Evolutionary conservation across 2,888 invertebrate species (phyloP), one percentile per base, ranked within the genome.

Genomic region (Amphipyra tragopoginis): DNA sequence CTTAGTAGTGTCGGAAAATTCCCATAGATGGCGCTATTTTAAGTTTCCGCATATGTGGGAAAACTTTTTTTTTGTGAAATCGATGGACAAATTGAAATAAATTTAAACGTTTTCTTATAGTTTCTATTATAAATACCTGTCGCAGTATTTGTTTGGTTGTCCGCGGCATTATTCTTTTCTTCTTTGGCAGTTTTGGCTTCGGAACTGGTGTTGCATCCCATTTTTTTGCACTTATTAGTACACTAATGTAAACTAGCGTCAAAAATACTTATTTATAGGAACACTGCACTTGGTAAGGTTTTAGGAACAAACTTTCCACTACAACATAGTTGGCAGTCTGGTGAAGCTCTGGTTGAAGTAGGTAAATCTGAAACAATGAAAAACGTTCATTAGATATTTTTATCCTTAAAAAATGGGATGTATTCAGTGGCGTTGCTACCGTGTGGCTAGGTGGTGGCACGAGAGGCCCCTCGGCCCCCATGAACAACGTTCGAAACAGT

Each of bases 121-220:
- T 29, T 7, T 29, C 29, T 29, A 7, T 7, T 7, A 29, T 43
- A 75, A 79, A 70, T 60, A 88, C 88, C 88, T 74, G 80, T 69
- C 2, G 80, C 76, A 51, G 73, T 71, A 55, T 86, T 86, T 0
- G 68, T 77, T 34, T 84, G 70, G 53, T 86, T 86, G 13, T 87
- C 84, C 39, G 85, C 75, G 3, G 75, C 68, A 43, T 81, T 81
- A 0, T 80, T 78, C 61, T 85, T 86, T 57, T 87, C 87, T 10
- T 89, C 89, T 58, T 85, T 85, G 4, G 70, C 81, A 4, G 81
- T 74, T 70, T 90, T 90, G 42, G 89, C 84, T 56, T 90, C 91
- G 1, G 90, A 88, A 65, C 91, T 91, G 0, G 91, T 91, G 69
- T 90, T 91, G 83, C 91, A 91, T 36, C 91, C 91, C 91, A 91